A percentile compares a stretch with the other conserved stretches of the same genome.
Evolutionary conservation across 2,797 vertebrate genomes (phyloP).

Genomic region (Galago senegalensis): DNA sequence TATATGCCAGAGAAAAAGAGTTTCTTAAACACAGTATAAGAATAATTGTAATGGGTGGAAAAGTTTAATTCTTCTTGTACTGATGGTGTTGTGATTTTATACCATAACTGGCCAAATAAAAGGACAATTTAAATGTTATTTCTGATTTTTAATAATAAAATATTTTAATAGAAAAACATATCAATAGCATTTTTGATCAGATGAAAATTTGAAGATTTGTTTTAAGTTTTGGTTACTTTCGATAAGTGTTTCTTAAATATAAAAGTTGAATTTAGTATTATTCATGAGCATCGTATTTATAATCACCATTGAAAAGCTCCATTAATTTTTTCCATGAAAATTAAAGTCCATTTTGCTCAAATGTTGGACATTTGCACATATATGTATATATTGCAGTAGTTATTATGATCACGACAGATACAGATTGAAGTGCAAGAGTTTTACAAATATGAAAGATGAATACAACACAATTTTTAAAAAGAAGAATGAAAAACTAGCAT

Average conservation of each 20-base stretch:
- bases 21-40: background rate
- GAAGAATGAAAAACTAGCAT: background rate
- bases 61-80: background rate
- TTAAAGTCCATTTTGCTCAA: background rate
- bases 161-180: background rate
- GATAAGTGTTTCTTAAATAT: background rate
- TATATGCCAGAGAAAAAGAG: background rate
- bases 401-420: background rate
- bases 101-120: background rate
- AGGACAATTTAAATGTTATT: background rate
- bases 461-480: background rate
- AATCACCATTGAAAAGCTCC: conserved; percentile 14
- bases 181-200: background rate
- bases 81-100: background rate
- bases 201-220: background rate
- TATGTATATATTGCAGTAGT: background rate
- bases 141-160: background rate
- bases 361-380: background rate
- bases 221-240: background rate
- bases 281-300: background rate
- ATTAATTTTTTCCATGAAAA: background rate
- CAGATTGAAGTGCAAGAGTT: background rate
- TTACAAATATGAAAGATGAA: background rate
- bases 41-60: background rate
- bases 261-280: background rate